Evolutionary conservation across 2,888 invertebrate species (phyloP).

Genomic region (Lasioglossum villosulum): DNA sequence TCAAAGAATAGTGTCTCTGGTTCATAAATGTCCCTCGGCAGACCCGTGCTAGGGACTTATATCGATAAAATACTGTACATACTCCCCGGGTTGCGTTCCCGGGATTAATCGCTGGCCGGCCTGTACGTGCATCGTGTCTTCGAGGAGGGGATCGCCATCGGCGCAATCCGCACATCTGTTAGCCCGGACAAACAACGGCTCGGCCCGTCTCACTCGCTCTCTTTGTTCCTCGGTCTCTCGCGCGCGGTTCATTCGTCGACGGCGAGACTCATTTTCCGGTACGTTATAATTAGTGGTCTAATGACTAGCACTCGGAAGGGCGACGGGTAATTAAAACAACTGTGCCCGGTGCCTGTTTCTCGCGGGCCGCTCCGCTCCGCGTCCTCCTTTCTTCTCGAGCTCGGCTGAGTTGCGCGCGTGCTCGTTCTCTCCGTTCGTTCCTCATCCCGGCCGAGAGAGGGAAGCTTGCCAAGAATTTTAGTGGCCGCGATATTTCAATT

Average conservation of each 20-base stretch:
- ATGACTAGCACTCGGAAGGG: constrained; percentile 81
- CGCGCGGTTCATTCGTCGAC: constrained; percentile 44
- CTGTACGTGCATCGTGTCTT: not conserved
- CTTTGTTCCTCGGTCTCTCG: not conserved
- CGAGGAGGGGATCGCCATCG: not conserved
- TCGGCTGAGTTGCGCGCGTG: constrained; percentile 44
- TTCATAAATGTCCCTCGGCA: too few relatives aligned
- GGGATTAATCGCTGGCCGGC: not conserved
- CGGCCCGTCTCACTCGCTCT: not conserved
- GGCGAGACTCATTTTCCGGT: constrained; percentile 80
- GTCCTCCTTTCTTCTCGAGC: constrained; percentile 49
- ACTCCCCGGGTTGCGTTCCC: not conserved
- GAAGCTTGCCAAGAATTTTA: constrained; percentile 81
- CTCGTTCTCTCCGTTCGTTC: constrained; percentile 55
- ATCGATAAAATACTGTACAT: too few relatives aligned
- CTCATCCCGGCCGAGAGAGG: constrained; percentile 55
- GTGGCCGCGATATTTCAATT: constrained; percentile 83
- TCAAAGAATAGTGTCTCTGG: too few relatives aligned
- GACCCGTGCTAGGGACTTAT: too few relatives aligned
- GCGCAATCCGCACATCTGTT: constrained; percentile 1
- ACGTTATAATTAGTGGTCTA: constrained; percentile 84
- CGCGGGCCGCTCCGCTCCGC: constrained; percentile 37
- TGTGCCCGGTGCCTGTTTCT: constrained; percentile 62
- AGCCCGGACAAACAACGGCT: constrained; percentile 4
- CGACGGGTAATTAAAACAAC: constrained; percentile 84